These are phyloP conservation scores for Peromyscus aztecus DNA, from an alignment of 2,797 vertebrate genomes.

Conservation along the genomic window DNA sequence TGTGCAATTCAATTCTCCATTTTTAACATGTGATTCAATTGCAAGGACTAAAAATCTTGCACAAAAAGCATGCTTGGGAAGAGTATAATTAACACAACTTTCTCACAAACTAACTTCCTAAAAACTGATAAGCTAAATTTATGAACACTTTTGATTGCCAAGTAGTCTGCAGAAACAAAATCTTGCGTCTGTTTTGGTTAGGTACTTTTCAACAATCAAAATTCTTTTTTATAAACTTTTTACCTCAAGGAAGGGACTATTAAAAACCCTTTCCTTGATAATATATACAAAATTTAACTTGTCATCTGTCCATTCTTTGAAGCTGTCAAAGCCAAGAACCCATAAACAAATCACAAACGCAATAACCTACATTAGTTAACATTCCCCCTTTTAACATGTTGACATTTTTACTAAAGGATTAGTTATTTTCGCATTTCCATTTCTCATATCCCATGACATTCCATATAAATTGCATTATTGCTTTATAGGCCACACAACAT, in stretches of 20 bases:
- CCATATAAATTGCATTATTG: conserved; percentile 85
- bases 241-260: conserved; percentile 79
- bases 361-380: conserved; percentile 84
- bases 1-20: conserved; percentile 66
- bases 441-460: conserved; percentile 86
- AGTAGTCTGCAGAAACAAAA: conserved; percentile 86
- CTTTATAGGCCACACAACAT: conserved; percentile 88
- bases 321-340: conserved; percentile 86
- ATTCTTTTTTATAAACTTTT: conserved; percentile 78
- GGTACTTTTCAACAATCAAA: conserved; percentile 80
- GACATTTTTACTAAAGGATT: conserved; percentile 85
- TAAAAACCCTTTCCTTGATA: conserved; percentile 80
- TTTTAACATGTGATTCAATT: conserved; percentile 63
- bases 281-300: conserved; percentile 79
- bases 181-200: conserved; percentile 82
- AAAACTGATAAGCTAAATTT: conserved; percentile 75
- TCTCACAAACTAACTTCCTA: conserved; percentile 76
- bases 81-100: conserved; percentile 71
- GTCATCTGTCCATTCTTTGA: conserved; percentile 81
- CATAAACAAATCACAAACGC: conserved; percentile 84
- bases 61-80: conserved; percentile 68
- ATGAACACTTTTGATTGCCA: conserved; percentile 78
- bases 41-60: conserved; percentile 69
- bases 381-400: conserved; percentile 84
- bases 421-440: conserved; percentile 80